These are phyloP conservation scores for Chaunax sp. DNA, from an alignment of 2,797 vertebrate genomes.

Conservation along the genomic window DNA sequence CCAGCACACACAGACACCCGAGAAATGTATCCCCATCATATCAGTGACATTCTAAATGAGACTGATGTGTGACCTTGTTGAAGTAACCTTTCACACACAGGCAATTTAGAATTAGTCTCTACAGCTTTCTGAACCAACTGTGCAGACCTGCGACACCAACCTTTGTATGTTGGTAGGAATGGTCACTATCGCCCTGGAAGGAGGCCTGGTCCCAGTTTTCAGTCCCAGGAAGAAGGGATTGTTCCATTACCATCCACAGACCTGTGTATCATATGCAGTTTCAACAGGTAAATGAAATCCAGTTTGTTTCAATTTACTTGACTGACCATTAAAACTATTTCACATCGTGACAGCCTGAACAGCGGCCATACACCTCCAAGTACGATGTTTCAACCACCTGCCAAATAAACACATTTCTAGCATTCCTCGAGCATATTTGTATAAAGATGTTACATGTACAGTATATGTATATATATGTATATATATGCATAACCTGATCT, in stretches of 20 bases:
- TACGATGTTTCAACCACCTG: too few species aligned
- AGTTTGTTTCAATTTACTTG: conserved; percentile 2
- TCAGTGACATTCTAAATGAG: conserved; percentile 84
- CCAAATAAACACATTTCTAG: too few species aligned
- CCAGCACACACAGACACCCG: conserved; percentile 38
- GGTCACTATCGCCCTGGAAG: conserved; percentile 8
- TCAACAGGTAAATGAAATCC: too few species aligned
- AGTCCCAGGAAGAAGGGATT: neutral
- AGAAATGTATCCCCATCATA: conserved; percentile 70
- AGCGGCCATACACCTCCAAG: too few species aligned
- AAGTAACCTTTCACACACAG: conserved; percentile 75
- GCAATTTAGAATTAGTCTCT: conserved; percentile 75
- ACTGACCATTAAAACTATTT: neutral
- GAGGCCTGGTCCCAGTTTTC: neutral
- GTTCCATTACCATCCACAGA: too few species aligned
- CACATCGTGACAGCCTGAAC: too few species aligned
- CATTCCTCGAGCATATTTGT: too few species aligned
- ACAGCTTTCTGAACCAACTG: conserved; percentile 65
- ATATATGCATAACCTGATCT: too few species aligned
- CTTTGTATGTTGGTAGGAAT: conserved; percentile 3
- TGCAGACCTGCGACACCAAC: conserved; percentile 50
- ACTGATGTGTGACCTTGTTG: conserved; percentile 80
- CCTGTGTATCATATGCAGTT: too few species aligned
- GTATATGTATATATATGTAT: too few species aligned
- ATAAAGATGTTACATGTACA: too few species aligned